phyloP scores from a whole-genome alignment of 2,113 vertebrate genomes.

The Gavialis gangeticus region DNA sequence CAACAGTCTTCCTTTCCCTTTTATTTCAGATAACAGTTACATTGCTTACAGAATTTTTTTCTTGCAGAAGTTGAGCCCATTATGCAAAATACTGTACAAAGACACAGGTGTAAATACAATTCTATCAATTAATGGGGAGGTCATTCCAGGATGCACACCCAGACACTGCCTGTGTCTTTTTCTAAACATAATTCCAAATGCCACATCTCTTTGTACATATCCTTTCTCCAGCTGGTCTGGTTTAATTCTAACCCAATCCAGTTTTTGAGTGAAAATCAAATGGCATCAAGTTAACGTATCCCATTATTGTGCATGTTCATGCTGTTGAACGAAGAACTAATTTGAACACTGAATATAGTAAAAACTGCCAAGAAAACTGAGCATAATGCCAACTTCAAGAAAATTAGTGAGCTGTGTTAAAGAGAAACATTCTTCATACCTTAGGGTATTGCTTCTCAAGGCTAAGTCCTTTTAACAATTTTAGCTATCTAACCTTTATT shows the following conservation, averaged over 20 bases:
- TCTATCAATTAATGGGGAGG: background rate
- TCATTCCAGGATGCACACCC: background rate
- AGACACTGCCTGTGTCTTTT: background rate
- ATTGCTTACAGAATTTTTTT: background rate
- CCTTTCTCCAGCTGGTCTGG: background rate
- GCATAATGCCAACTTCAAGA: constrained; percentile 6
- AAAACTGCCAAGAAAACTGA: constrained; percentile 26
- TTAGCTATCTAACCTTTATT: background rate
- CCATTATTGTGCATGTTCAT: background rate
- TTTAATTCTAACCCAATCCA: background rate
- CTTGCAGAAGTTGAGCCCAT: background rate
- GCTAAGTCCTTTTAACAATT: background rate
- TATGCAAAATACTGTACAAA: background rate
- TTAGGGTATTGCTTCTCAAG: constrained; percentile 8
- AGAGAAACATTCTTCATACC: constrained; percentile 27
- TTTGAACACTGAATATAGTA: constrained; percentile 5
- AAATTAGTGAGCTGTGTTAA: background rate
- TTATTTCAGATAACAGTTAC: background rate
- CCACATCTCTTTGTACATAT: rapidly evolving
- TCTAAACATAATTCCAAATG: background rate
- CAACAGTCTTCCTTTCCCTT: background rate
- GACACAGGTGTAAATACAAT: background rate
- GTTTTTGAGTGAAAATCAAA: constrained; percentile 12
- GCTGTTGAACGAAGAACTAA: constrained; percentile 23
- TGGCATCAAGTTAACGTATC: background rate